Conservation (phyloP, 2,797 vertebrate genomes). For the Onychomys arenicola region DNA sequence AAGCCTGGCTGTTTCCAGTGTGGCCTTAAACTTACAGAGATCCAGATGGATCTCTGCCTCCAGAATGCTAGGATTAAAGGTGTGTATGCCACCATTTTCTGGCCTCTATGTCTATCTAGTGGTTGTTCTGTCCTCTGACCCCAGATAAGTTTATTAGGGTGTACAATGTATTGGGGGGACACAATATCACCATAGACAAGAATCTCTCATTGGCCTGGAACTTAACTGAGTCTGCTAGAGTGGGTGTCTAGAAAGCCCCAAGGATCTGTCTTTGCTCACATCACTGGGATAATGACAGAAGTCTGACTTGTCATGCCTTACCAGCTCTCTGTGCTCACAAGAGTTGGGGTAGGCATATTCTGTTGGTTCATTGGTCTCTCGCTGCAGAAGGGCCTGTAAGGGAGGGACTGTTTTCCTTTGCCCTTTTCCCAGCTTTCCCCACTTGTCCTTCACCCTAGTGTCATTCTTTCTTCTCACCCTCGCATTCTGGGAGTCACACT, state of each 20-base stretch:
- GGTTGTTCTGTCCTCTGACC: too few species aligned
- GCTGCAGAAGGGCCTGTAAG: background rate
- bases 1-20: too few species aligned
- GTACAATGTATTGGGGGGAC: too few species aligned
- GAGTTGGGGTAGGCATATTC: background rate
- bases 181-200: background rate
- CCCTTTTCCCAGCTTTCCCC: background rate
- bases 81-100: too few species aligned
- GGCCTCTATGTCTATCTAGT: too few species aligned
- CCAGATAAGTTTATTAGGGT: too few species aligned
- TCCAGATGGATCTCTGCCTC: too few species aligned
- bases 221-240: background rate
- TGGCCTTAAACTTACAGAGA: too few species aligned
- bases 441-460: background rate
- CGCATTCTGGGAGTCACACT: slow-evolving; percentile 33
- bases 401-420: background rate
- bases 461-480: background rate
- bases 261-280: background rate
- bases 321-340: background rate
- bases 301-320: slow-evolving; percentile 24
- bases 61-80: too few species aligned
- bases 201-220: background rate
- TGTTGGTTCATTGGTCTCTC: background rate
- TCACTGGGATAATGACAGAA: background rate
- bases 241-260: background rate